Percentiles rank a stretch among this genome's conserved stretches.
Evolutionary conservation across 2,797 vertebrate genomes (phyloP).

Genomic region (Rhinatrema bivittatum): DNA sequence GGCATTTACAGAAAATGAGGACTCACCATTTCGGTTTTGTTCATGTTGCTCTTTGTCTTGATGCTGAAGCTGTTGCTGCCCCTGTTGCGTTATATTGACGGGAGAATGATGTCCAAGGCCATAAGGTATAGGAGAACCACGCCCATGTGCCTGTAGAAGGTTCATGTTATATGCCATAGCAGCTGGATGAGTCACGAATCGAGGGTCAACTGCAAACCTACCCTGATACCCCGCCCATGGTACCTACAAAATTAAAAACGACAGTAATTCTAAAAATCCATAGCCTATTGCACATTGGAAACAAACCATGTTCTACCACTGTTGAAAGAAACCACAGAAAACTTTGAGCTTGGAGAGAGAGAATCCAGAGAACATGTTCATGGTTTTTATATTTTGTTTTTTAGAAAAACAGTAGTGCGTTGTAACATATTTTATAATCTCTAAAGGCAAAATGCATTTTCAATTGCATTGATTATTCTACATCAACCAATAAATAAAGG

Average conservation of each 20-base stretch:
- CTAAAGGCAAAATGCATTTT: too few species aligned
- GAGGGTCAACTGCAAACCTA: slow-evolving; percentile 92
- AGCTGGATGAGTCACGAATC: slow-evolving; percentile 89
- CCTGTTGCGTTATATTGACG: slow-evolving; percentile 68
- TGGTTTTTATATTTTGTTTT: too few species aligned
- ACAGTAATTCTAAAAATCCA: not conserved
- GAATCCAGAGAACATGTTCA: too few species aligned
- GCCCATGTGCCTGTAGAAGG: slow-evolving; percentile 83
- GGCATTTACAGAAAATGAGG: too few species aligned
- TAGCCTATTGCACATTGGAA: not conserved
- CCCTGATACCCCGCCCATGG: slow-evolving; percentile 94
- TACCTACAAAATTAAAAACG: slow-evolving; percentile 53
- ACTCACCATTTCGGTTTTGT: slow-evolving; percentile 75
- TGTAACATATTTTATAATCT: too few species aligned
- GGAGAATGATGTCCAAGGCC: slow-evolving; percentile 84
- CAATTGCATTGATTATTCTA: too few species aligned
- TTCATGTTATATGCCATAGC: slow-evolving; percentile 96
- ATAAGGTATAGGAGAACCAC: slow-evolving; percentile 86
- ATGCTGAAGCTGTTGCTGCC: slow-evolving; percentile 49
- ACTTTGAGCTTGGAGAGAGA: too few species aligned
- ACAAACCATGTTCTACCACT: not conserved
- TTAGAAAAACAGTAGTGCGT: too few species aligned
- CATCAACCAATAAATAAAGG: too few species aligned
- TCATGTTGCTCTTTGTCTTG: slow-evolving; percentile 89
- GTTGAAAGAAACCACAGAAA: not conserved